Base-by-base conservation (phyloP, 1,140 invertebrate species). In the Theocolax elegans region DNA sequence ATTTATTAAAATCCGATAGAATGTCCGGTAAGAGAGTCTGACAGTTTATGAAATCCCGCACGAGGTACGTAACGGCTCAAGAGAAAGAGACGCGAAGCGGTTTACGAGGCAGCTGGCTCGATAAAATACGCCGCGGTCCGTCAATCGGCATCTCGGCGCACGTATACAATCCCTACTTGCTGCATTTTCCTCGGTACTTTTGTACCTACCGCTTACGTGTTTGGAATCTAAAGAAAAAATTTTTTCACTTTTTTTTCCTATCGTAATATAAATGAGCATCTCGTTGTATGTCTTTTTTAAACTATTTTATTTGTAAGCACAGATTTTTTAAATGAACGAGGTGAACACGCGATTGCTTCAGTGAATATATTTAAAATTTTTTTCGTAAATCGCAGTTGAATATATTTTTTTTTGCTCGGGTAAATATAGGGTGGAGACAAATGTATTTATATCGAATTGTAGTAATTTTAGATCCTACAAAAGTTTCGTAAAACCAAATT, bases 1-100 rank as follows among this genome's bases (percentile, higher is more conserved):
- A 66, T 66, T 66, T 66, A 66, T 56, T 27, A 13, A 35, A 56
- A 56, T 46, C 51, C 42, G 25, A 63, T 63, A 48, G 9, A 46
- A 46, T 31, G 25, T 59, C 15, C 23, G 15, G 25, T n/a, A 17
- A 17, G 13, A 46, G n/a, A n/a, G 12, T 44, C 40, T 17, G 9
- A 15, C 2, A 3, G 19, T 59, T 42, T 25, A 9, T 25, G 29
- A 42, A 25, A 59, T 59, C 19, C 12, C n/a, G 15, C 56, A 4
- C 0, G 6, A 27, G 19, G 0, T 0, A n/a, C 21, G 13, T 53
- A 27, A 25, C 23, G 31, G 25, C n/a, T n/a, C 1, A 7, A 27
- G 13, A 31, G 29, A 12, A 8, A 10, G 12, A 38, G 53, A 54
- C 17, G 53, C 27, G 29, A 15, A 1, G 3, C 13, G 3, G 15